Evolutionary conservation across 1,140 invertebrate species (phyloP).

Genomic region (Wasmannia auropunctata): DNA sequence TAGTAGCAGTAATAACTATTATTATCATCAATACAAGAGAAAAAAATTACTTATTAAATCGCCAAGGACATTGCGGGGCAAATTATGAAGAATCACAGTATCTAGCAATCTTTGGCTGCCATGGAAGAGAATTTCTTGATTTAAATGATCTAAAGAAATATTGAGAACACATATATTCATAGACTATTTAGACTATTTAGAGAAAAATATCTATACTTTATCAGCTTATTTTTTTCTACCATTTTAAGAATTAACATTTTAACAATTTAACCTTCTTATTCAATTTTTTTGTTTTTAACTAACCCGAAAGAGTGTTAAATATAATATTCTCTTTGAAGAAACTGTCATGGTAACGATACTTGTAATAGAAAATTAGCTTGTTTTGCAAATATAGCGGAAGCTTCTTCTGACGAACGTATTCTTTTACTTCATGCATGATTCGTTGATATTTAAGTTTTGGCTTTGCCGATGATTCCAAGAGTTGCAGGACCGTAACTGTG

Average conservation of each 20-base stretch:
- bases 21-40: constrained; percentile 15
- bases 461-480: constrained; percentile 70
- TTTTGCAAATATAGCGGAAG: constrained; percentile 68
- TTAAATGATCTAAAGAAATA: constrained; percentile 70
- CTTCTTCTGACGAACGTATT: constrained; percentile 75
- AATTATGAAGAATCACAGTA: constrained; percentile 69
- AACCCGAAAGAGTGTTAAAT: constrained; percentile 73
- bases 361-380: constrained; percentile 75
- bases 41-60: constrained; percentile 74
- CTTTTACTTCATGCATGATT: constrained; percentile 72
- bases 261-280: neutral
- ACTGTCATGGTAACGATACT: constrained; percentile 76
- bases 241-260: neutral
- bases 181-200: no score
- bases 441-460: constrained; percentile 77
- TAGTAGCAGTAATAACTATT: neutral
- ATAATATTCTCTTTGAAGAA: constrained; percentile 79
- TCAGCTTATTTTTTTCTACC: neutral
- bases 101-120: constrained; percentile 72
- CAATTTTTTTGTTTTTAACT: constrained; percentile 18
- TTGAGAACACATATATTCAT: neutral
- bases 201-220: neutral
- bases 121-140: constrained; percentile 74
- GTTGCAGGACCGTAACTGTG: constrained; percentile 75
- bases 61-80: constrained; percentile 69